Percentiles rank a stretch among this genome's conserved stretches.
Conservation (phyloP, 2,888 invertebrate genomes). For the Siphlonurus alternatus region DNA sequence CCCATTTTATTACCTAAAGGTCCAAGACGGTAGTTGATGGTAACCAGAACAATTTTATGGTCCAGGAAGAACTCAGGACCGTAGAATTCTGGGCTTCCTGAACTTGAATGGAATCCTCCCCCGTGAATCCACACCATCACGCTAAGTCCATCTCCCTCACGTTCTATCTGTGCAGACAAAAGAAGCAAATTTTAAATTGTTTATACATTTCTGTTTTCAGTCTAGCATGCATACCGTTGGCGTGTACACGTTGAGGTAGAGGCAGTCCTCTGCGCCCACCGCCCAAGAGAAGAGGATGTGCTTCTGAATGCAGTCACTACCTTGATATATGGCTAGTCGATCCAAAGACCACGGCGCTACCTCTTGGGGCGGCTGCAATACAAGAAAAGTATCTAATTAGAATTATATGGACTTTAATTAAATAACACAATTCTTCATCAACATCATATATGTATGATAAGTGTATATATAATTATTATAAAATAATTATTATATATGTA, state of each 20-base stretch:
- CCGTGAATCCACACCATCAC: conserved; percentile 10
- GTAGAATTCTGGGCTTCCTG: conserved; percentile 3
- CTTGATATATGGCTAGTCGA: conserved; percentile 4
- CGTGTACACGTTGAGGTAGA: conserved; percentile 7
- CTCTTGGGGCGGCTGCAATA: conserved; percentile 4
- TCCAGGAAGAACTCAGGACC: conserved; percentile 7
- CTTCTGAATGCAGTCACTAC: conserved; percentile 3
- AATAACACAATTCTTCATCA: too few species aligned
- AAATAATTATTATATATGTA: too few species aligned
- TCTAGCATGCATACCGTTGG: conserved; percentile 25
- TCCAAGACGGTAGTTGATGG: too few species aligned
- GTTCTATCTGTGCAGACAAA: too few species aligned
- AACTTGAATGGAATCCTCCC: conserved; percentile 6
- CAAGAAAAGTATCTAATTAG: too few species aligned
- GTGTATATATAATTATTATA: too few species aligned
- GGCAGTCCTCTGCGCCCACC: conserved; percentile 6
- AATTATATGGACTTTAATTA: too few species aligned
- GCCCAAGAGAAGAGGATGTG: background rate
- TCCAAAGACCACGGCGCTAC: conserved; percentile 3
- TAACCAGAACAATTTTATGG: conserved; percentile 6
- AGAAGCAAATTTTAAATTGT: too few species aligned
- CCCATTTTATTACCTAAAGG: too few species aligned
- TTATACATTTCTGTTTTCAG: too few species aligned
- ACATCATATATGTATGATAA: too few species aligned
- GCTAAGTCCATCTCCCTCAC: too few species aligned